These are phyloP conservation scores for Scaptomyza reducta DNA, from an alignment of 2,888 invertebrate species.

Conservation along the genomic window DNA sequence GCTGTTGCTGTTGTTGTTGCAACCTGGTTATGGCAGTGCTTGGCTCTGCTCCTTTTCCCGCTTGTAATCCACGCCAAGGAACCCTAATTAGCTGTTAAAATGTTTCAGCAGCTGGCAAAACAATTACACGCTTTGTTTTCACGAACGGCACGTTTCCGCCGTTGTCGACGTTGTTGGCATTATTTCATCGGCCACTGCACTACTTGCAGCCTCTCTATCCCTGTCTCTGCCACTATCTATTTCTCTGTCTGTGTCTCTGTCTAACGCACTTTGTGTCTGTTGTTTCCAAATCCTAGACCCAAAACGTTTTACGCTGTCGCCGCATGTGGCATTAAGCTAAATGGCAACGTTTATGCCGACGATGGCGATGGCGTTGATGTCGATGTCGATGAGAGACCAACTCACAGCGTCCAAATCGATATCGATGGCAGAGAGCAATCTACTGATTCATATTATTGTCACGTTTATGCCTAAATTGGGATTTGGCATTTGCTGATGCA, in stretches of 20 bases:
- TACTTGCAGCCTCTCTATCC: not conserved
- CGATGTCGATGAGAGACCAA: slow-evolving; percentile 18
- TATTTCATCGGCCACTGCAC: not conserved
- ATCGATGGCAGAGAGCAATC: slow-evolving; percentile 49
- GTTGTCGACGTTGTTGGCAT: slow-evolving; percentile 1
- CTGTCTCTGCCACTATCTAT: not conserved
- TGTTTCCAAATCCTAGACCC: slow-evolving; percentile 40
- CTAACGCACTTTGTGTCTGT: not conserved
- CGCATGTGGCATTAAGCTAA: slow-evolving; percentile 66
- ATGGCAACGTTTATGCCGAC: slow-evolving; percentile 49
- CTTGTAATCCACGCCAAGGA: slow-evolving; percentile 5
- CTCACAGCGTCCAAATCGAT: not conserved
- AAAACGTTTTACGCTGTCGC: slow-evolving; percentile 60
- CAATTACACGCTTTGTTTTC: slow-evolving; percentile 64
- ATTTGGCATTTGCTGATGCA: slow-evolving; percentile 52
- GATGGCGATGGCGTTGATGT: slow-evolving; percentile 26
- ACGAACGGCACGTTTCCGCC: slow-evolving; percentile 53
- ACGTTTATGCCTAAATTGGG: slow-evolving; percentile 79
- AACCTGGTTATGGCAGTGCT: not conserved
- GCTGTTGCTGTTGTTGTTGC: not conserved
- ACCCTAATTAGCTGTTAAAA: slow-evolving; percentile 67
- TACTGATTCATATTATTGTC: slow-evolving; percentile 81
- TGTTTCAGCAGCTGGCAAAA: slow-evolving; percentile 58
- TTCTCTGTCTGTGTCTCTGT: not conserved
- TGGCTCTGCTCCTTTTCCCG: not conserved